Base-by-base conservation (phyloP, 2,797 vertebrate genomes). In the Micromesistius poutassou region DNA sequence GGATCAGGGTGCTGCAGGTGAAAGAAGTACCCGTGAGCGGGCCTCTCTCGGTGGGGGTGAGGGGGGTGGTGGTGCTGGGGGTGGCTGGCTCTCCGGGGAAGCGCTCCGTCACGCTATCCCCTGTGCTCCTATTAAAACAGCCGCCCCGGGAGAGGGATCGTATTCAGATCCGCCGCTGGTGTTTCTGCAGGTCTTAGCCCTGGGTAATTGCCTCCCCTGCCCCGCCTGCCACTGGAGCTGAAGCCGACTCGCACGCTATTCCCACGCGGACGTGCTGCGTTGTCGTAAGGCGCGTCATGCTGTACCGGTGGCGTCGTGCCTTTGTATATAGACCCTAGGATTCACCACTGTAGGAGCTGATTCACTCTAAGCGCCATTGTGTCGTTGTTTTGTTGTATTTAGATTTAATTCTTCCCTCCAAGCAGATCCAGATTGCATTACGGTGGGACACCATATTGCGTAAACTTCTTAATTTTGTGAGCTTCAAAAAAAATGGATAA, bases 31-130 rank as follows among this genome's bases (percentile, higher is more conserved):
- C 89, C 85, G 81, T 80, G 89, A 88, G 90, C 88, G 78, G 19
- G 50, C 22, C 50, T n/a, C 68, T 55, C 50, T 55, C 50, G 5
- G 35, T 1, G 35, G 6, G 35, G 35, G 35, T 13, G 38, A 22
- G 46, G 68, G 35, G 35, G 35, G 35, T 4, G 35, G 35, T 2
- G 28, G 25, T 22, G 46, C 70, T 75, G 83, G 75, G 71, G 55
- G 35, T 8, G 35, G 0, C 1, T 36, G 22, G 31, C 75, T 86
- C 88, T 86, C 87, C 28, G 38, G 88, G 87, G 93, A 86, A 42
- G 80, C 79, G 74, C 77, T 22, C 66, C 88, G 80, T 88, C 94
- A 94, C 91, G 92, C 93, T 87, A 94, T 91, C 85, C 93, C 92
- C 93, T 40, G 40, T 82, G 40, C 91, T 85, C 90, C 87, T 85